Base-by-base conservation (phyloP, 2,113 vertebrate species). In the Zonotrichia leucophrys region DNA sequence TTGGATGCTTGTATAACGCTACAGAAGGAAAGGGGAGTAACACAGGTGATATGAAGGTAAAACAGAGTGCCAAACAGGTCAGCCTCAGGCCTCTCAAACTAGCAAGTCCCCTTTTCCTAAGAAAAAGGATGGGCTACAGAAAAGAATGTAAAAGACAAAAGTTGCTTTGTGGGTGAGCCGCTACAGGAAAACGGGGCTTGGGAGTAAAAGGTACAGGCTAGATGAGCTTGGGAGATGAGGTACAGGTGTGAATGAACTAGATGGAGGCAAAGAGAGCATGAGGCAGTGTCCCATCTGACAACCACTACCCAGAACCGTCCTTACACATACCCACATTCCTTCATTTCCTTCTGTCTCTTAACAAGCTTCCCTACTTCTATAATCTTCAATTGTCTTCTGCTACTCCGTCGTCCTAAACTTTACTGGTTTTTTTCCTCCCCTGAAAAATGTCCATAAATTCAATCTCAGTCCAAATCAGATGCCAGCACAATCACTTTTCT, bases 361-460 rank as follows among this genome's bases (percentile, higher is more conserved):
- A 74, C 15, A 73, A 72, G n/a, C 16, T 75, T 75, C 17, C 14
- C 22, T 56, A 11, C 17, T 60, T 85, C 37, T 37, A 35, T 14
- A 52, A 74, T 28, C 30, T 56, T 75, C n/a, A 39, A 25, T 53
- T 66, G 13, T 74, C 37, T 76, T 56, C 37, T 58, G 25, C 21
- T 59, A 46, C 30, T 89, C 30, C 42, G 72, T 68, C 24, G 18
- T 78, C 21, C 19, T 55, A n/a, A 74, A 56, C 3, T 31, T 47
- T 8, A 19, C 7, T n/a, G n/a, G n/a, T n/a, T n/a, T 9, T 24
- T 21, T 6, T 3, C 8, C 20, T 7, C 8, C 4, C 27, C 27
- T 1, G 0, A 21, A 37, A 81, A 92, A 53, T 5, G 4, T 9
- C 37, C 28, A 66, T 35, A 83, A 89, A 66, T 81, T 89, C 59